phyloP scores from a whole-genome alignment of 1,140 invertebrate genomes.

The Neuroterus valhalla region DNA sequence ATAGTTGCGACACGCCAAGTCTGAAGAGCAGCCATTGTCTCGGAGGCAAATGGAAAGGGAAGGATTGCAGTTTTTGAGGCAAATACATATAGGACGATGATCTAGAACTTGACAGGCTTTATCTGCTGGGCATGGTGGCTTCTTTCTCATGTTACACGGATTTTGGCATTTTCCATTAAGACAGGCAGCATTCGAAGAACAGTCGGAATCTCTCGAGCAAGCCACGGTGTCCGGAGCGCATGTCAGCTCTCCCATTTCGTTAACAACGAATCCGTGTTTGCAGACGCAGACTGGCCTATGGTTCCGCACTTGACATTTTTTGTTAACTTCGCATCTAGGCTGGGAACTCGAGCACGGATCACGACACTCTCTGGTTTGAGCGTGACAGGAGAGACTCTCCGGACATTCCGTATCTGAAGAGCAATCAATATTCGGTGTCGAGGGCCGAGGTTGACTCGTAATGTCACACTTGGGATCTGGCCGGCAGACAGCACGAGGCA shows the following conservation, averaged over 20 bases:
- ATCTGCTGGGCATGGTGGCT: conserved; percentile 82
- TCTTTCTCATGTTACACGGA: conserved; percentile 81
- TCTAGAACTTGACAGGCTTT: conserved; percentile 91
- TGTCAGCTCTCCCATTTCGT: conserved; percentile 87
- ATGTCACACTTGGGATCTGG: conserved; percentile 84
- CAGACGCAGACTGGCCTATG: conserved; percentile 91
- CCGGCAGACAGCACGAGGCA: conserved; percentile 84
- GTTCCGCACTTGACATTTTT: conserved; percentile 90
- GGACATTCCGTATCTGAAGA: conserved; percentile 83
- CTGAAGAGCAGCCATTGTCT: conserved; percentile 89
- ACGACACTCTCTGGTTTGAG: conserved; percentile 81
- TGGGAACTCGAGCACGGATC: conserved; percentile 82
- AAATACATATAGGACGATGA: conserved; percentile 89
- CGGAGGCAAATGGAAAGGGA: conserved; percentile 90
- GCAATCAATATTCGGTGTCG: conserved; percentile 76
- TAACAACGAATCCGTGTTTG: conserved; percentile 90
- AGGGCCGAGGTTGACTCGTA: conserved; percentile 72
- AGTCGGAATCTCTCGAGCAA: conserved; percentile 88
- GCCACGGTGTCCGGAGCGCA: conserved; percentile 87
- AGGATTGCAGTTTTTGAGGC: conserved; percentile 89
- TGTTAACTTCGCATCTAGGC: conserved; percentile 84
- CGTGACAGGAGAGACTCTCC: conserved; percentile 83
- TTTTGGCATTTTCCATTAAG: conserved; percentile 87
- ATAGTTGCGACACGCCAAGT: conserved; percentile 90
- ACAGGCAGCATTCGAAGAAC: conserved; percentile 89